A percentile compares a stretch with the other conserved stretches of the same genome.
Evolutionary conservation across 2,797 vertebrate species (phyloP).

Genomic region (Aselliscus stoliczkanus): DNA sequence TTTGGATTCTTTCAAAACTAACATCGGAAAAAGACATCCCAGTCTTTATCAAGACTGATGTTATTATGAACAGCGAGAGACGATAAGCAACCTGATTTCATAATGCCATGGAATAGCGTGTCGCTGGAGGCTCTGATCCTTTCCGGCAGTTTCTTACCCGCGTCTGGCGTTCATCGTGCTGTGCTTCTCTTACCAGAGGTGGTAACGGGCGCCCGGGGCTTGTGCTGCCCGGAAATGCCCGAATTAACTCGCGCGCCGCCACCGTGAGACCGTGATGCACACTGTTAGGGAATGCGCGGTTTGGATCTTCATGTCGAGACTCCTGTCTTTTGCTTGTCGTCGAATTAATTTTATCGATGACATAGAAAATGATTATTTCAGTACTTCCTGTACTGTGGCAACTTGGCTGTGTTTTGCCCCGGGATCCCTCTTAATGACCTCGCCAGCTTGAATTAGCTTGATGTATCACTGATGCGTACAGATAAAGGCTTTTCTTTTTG

Average conservation of each 20-base stretch:
- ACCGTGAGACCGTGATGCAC: background rate
- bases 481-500: background rate
- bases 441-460: too few species aligned
- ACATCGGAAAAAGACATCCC: background rate
- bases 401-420: constrained; percentile 77
- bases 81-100: fast-evolving
- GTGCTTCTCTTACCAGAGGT: fast-evolving
- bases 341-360: constrained; percentile 80
- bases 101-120: fast-evolving
- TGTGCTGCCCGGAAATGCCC: fast-evolving
- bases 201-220: fast-evolving
- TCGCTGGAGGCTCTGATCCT: fast-evolving
- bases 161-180: fast-evolving
- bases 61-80: fast-evolving
- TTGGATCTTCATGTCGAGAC: background rate
- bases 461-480: too few species aligned
- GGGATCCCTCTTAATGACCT: constrained; percentile 77
- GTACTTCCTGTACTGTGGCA: constrained; percentile 67
- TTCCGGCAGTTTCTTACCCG: fast-evolving
- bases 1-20: background rate
- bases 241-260: background rate
- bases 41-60: fast-evolving
- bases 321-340: constrained; percentile 71
- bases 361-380: constrained; percentile 82
- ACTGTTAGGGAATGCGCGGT: background rate